These are phyloP conservation scores for Drepanosiphum platanoidis DNA, from an alignment of 2,888 invertebrate genomes.

Conservation along the genomic window DNA sequence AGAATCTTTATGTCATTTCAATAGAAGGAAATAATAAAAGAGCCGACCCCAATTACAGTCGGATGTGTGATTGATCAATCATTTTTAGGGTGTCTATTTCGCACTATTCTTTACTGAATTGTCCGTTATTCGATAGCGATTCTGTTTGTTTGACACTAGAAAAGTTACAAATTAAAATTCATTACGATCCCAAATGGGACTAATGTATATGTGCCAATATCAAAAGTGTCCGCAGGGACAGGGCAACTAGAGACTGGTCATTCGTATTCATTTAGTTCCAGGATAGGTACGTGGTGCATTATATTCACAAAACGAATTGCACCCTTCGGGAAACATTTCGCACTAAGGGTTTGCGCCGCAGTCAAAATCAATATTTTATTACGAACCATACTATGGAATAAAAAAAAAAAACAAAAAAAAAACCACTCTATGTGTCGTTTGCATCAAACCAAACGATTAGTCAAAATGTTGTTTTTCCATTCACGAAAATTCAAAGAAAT, in stretches of 20 bases:
- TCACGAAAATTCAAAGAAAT: background rate
- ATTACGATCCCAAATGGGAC: constrained; percentile 42
- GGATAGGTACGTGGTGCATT: constrained; percentile 10
- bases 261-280: constrained; percentile 45
- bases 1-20: background rate
- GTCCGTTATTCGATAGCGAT: background rate
- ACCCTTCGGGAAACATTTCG: constrained; percentile 47
- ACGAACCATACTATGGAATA: background rate
- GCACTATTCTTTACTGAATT: background rate
- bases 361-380: constrained; percentile 40
- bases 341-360: background rate
- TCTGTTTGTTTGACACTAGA: background rate
- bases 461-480: background rate
- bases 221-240: constrained; percentile 40
- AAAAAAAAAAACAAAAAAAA: background rate
- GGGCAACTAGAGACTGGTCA: constrained; percentile 24
- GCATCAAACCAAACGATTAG: background rate
- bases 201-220: constrained; percentile 43
- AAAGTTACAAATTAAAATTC: constrained; percentile 51
- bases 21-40: background rate
- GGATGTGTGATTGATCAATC: background rate
- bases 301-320: constrained; percentile 12
- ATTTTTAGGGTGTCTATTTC: background rate
- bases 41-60: background rate
- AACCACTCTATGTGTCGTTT: background rate